Conservation (phyloP, 1,140 invertebrate species). For the Pseudomyrmex dendroicus region DNA sequence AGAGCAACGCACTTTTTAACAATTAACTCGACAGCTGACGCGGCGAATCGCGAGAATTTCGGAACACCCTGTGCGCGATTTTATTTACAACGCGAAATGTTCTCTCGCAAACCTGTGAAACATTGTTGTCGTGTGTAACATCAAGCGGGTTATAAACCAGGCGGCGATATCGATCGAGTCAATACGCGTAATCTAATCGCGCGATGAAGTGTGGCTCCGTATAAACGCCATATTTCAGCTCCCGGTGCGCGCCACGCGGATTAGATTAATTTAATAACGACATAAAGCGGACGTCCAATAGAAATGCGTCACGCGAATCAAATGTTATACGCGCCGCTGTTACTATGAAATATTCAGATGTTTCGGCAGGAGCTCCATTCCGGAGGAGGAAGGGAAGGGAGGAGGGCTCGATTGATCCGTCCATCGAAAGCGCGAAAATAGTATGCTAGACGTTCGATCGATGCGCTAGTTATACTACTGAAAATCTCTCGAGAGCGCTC, state of each 20-base stretch:
- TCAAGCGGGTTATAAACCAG: not conserved
- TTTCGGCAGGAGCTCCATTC: not conserved
- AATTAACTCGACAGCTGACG: too few species aligned
- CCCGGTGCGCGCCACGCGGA: not conserved
- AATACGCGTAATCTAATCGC: conserved; percentile 52
- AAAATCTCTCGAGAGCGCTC: conserved; percentile 50
- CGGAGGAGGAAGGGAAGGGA: not conserved
- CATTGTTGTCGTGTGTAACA: not conserved
- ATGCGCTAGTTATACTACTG: conserved; percentile 54
- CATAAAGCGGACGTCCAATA: not conserved
- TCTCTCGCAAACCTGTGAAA: not conserved
- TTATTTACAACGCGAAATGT: not conserved
- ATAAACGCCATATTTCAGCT: not conserved
- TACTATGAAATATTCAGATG: conserved; percentile 49
- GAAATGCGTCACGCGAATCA: conserved; percentile 9
- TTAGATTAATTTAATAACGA: conserved; percentile 37
- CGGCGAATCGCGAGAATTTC: too few species aligned
- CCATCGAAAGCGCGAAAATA: conserved; percentile 57
- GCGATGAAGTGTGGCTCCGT: conserved; percentile 12
- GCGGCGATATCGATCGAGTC: conserved; percentile 24
- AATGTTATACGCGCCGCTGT: not conserved
- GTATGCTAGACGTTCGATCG: conserved; percentile 43
- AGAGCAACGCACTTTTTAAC: too few species aligned
- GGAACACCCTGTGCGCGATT: too few species aligned
- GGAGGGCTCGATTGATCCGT: conserved; percentile 34